These are phyloP conservation scores for Drosophila parthenogenetica DNA, from an alignment of 2,888 invertebrate species.

Conservation along the genomic window DNA sequence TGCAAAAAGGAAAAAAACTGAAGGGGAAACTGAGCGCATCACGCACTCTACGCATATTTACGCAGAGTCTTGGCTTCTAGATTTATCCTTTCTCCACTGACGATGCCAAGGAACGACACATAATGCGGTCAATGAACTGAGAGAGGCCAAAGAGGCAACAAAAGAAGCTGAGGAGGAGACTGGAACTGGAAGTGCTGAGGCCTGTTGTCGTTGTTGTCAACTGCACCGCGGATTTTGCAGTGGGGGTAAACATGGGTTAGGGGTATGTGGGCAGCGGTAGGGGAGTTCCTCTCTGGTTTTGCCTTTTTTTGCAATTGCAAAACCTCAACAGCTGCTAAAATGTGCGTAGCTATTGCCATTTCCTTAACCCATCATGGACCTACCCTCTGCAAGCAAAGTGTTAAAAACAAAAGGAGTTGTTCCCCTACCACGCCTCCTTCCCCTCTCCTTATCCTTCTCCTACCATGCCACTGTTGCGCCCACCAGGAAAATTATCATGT, in stretches of 20 bases:
- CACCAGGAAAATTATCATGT: conserved; percentile 69
- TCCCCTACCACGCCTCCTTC: conserved; percentile 29
- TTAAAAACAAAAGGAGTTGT: conserved; percentile 78
- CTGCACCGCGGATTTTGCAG: conserved; percentile 39
- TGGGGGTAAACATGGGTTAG: not conserved
- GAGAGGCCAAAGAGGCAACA: conserved; percentile 45
- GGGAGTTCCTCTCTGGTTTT: conserved; percentile 12
- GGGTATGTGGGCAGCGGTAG: not conserved
- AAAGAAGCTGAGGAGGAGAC: conserved; percentile 8
- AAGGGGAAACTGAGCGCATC: conserved; percentile 25
- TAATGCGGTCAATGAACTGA: conserved; percentile 79
- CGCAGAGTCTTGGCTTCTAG: conserved; percentile 57
- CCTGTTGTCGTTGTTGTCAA: conserved; percentile 54
- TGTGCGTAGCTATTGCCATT: conserved; percentile 73
- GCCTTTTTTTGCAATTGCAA: conserved; percentile 45
- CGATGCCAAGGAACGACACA: conserved; percentile 46
- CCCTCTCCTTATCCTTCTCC: conserved; percentile 5
- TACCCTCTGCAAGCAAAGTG: conserved; percentile 67
- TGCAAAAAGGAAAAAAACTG: conserved; percentile 4
- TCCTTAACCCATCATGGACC: conserved; percentile 51
- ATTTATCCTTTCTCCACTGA: conserved; percentile 32
- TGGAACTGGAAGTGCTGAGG: not conserved
- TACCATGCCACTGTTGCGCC: conserved; percentile 28
- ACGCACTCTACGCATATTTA: conserved; percentile 63
- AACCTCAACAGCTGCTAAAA: conserved; percentile 80